phyloP scores from a whole-genome alignment of 2,113 vertebrate genomes.

The Edolisoma coerulescens region DNA sequence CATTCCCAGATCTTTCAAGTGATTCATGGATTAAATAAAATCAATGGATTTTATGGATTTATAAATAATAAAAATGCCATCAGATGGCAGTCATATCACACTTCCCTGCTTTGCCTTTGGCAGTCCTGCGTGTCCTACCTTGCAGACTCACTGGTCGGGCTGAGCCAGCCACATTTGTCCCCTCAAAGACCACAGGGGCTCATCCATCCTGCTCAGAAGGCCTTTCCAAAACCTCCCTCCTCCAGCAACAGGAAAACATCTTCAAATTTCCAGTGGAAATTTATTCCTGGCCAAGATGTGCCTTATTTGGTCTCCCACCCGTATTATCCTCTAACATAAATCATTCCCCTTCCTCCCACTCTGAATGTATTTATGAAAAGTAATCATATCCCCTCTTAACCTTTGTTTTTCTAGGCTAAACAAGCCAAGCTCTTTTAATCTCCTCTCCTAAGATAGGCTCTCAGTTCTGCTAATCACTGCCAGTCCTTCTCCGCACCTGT shows the following conservation, averaged over 20 bases:
- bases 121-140: not conserved
- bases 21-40: not conserved
- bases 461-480: slow-evolving; percentile 16
- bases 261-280: not conserved
- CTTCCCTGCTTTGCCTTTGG: not conserved
- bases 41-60: not conserved
- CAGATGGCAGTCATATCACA: not conserved
- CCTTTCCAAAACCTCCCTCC: not conserved
- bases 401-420: slow-evolving; percentile 61
- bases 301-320: not conserved
- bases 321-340: not conserved
- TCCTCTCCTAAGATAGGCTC: slow-evolving; percentile 37
- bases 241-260: not conserved
- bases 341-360: slow-evolving; percentile 10
- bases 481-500: not conserved
- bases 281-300: not conserved
- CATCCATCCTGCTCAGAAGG: not conserved
- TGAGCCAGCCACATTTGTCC: not conserved
- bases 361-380: slow-evolving; percentile 45
- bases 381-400: slow-evolving; percentile 62
- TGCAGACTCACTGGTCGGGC: fast-evolving
- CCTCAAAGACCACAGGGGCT: fast-evolving
- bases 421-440: slow-evolving; percentile 58
- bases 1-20: not conserved
- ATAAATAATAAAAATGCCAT: not conserved